Evolutionary conservation across 2,888 invertebrate species (phyloP), one percentile per base, ranked within the genome.

Genomic region (Agelastica alni): DNA sequence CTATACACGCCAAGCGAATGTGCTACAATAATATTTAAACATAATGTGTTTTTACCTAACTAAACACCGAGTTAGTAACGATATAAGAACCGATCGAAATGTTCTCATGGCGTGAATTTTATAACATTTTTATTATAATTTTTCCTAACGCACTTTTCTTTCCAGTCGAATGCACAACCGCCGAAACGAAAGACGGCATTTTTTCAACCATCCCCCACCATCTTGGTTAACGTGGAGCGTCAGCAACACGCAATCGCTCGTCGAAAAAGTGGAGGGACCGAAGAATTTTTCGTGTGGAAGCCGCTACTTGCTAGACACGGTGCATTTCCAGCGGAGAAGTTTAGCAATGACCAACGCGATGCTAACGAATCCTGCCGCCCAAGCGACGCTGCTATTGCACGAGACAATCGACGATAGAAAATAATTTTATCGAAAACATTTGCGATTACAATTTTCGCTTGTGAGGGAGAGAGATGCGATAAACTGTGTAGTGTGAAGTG

Each of bases 161-260:
- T 68, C 67, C 66, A 49, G 49, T 30, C 32, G 16, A 49, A 7
- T 49, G 49, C 49, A 26, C 6, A 47, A 47, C 39, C 39, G 41
- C 16, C 12, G 32, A 30, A 49, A 46, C 36, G 37, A 64, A 65
- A 66, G 66, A 66, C 66, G 66, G 68, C 70, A 68, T 69, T 41
- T 49, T 65, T 64, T 70, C 72, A 71, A n/a, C n/a, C n/a, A n/a
- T n/a, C n/a, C 65, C 70, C 66, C 70, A 62, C 74, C 70, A 65
- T 69, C 64, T 59, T 64, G 68, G 69, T 69, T 69, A 66, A 34
- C 49, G 56, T 37, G 56, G 10, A 10, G 6, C 2, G 9, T 9
- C 39, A 51, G 55, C 57, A 67, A 46, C 71, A 72, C 73, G 75
- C 74, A 73, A 71, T 10, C 37, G 71, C 68, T 64, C 69, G 62